phyloP scores from a whole-genome alignment of 1,140 invertebrate species.

The Drosophila equinoxialis region DNA sequence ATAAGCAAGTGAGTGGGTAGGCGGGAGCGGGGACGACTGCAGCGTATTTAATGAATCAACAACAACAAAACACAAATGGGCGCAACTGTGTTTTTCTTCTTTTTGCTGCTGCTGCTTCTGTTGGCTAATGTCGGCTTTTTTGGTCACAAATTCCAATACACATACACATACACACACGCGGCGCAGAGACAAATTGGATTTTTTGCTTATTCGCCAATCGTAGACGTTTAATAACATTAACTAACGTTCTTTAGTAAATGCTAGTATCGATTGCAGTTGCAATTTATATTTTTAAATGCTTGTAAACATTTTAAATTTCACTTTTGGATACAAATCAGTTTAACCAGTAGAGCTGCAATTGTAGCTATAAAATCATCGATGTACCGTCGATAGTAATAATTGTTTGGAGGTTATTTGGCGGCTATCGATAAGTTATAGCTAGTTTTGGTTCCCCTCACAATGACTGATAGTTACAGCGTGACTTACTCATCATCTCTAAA shows the following conservation, averaged over 20 bases:
- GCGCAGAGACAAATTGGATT: conserved; percentile 42
- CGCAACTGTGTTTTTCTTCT: conserved; percentile 56
- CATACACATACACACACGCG: conserved; percentile 43
- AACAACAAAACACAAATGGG: conserved; percentile 69
- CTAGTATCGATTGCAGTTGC: neutral
- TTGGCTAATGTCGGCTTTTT: conserved; percentile 74
- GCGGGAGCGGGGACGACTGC: conserved; percentile 58
- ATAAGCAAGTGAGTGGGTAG: conserved; percentile 17
- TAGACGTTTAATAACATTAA: neutral
- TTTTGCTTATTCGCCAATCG: neutral
- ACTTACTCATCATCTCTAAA: too few species aligned
- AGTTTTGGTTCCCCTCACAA: too few species aligned
- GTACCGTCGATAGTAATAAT: conserved; percentile 2
- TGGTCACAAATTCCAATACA: conserved; percentile 54
- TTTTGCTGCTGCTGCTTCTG: conserved; percentile 18
- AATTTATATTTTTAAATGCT: neutral
- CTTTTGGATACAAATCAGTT: conserved; percentile 6
- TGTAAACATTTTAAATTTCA: conserved; percentile 3
- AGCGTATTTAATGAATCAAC: conserved; percentile 78
- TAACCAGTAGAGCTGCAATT: neutral
- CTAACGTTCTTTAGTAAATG: neutral
- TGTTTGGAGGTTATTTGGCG: neutral
- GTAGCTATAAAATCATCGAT: conserved; percentile 6
- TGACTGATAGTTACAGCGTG: neutral
- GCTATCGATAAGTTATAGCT: neutral